Evolutionary conservation across 2,113 vertebrate species (phyloP).

Genomic region (Nibea coibor): DNA sequence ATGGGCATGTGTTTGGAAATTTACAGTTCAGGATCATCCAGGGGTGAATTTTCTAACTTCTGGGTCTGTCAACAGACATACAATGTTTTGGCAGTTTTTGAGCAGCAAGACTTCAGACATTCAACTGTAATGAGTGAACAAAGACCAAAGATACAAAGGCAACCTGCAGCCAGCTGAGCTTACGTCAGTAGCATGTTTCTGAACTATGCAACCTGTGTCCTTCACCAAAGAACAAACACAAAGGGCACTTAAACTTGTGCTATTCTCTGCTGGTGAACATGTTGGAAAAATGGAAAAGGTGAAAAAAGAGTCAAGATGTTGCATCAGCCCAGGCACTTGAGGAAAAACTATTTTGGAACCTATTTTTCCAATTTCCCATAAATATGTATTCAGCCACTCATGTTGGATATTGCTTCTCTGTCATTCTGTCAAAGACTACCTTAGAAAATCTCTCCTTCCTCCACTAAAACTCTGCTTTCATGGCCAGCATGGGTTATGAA

Average conservation of each 20-base stretch:
- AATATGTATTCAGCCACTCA: slow-evolving; percentile 27
- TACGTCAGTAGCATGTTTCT: not conserved
- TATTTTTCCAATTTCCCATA: slow-evolving; percentile 38
- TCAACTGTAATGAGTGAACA: not conserved
- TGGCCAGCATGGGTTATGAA: slow-evolving; percentile 17
- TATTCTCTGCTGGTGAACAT: not conserved
- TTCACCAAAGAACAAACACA: not conserved
- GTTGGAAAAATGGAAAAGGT: not conserved
- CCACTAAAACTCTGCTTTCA: not conserved
- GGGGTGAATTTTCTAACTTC: not conserved
- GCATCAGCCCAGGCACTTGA: not conserved
- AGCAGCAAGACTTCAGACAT: not conserved
- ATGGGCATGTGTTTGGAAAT: not conserved
- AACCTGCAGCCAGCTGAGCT: slow-evolving; percentile 2
- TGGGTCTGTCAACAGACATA: slow-evolving; percentile 1
- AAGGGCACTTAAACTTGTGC: not conserved
- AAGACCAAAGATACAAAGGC: not conserved
- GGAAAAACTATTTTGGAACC: not conserved
- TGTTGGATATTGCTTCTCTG: slow-evolving; percentile 14
- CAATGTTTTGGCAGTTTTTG: not conserved
- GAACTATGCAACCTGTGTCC: not conserved
- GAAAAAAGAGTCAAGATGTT: slow-evolving; percentile 11
- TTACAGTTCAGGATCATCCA: not conserved
- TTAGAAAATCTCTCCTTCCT: slow-evolving; percentile 9
- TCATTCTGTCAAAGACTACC: slow-evolving; percentile 25